Evolutionary conservation across 53 echinoderm and acorn worm species (phyloP).

Genomic region (Pentamera pediparva): DNA sequence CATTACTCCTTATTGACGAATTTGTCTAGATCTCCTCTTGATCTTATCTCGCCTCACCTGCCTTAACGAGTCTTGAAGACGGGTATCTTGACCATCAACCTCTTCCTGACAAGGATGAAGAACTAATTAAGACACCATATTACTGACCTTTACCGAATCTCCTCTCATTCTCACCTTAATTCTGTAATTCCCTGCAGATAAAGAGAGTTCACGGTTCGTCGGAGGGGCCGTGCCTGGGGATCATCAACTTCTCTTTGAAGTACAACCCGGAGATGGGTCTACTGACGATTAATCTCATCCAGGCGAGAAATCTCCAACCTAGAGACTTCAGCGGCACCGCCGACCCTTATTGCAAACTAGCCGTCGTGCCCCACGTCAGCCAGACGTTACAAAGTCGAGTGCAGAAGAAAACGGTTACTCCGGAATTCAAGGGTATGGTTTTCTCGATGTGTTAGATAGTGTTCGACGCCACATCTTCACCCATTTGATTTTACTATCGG

Average conservation of each 20-base stretch:
- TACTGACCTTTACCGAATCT: not conserved
- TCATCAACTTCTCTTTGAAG: constrained; percentile 92
- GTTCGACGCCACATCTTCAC: too few species aligned
- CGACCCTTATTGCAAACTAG: constrained; percentile 92
- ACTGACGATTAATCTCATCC: constrained; percentile 74
- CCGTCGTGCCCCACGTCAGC: constrained; percentile 63
- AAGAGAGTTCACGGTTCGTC: constrained; percentile 25
- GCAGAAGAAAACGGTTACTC: constrained; percentile 74
- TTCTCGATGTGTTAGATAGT: too few species aligned
- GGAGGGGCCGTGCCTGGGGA: constrained; percentile 82
- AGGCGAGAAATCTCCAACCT: constrained; percentile 83
- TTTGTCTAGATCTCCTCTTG: too few species aligned
- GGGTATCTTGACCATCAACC: too few species aligned
- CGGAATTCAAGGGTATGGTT: constrained; percentile 76
- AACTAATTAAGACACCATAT: too few species aligned
- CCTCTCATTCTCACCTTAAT: not conserved
- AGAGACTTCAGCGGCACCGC: constrained; percentile 94
- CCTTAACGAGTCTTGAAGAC: too few species aligned
- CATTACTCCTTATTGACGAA: too few species aligned
- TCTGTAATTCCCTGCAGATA: not conserved
- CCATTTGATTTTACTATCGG: too few species aligned
- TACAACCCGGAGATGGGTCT: constrained; percentile 92
- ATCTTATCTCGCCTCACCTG: too few species aligned
- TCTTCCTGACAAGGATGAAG: too few species aligned
- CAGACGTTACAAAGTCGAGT: constrained; percentile 83